Percentiles rank a stretch among this genome's conserved stretches.
Conservation (phyloP, 1,140 invertebrate species). For the Samia ricini region DNA sequence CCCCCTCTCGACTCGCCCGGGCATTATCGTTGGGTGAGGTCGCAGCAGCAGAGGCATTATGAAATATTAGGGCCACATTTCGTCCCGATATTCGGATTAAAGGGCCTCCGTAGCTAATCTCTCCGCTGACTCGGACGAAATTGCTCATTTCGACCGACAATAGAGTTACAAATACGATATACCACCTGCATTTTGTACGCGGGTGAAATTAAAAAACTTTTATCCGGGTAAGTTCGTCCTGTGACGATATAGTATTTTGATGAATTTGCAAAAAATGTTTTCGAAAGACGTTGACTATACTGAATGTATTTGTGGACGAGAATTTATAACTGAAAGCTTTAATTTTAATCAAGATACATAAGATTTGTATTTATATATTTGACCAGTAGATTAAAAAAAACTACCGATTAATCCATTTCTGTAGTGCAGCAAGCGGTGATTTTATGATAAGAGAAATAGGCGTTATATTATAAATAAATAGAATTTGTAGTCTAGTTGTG, state of each 20-base stretch:
- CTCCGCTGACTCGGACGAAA: constrained; percentile 38
- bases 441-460: too few relatives aligned
- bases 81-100: constrained; percentile 41
- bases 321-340: too few relatives aligned
- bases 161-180: constrained; percentile 42
- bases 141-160: constrained; percentile 45
- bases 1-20: constrained; percentile 3
- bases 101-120: constrained; percentile 38
- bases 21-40: constrained; percentile 22
- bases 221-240: neutral
- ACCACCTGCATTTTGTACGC: constrained; percentile 30
- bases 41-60: constrained; percentile 30
- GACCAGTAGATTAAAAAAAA: too few relatives aligned
- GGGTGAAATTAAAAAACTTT: constrained; percentile 47
- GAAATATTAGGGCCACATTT: constrained; percentile 46
- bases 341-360: too few relatives aligned
- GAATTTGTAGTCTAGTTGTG: too few relatives aligned
- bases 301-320: neutral
- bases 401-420: too few relatives aligned
- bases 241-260: neutral
- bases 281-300: too few relatives aligned
- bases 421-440: too few relatives aligned
- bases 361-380: too few relatives aligned
- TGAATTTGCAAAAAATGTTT: neutral
- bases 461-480: too few relatives aligned